A percentile compares a stretch with the other conserved stretches of the same genome.
These are phyloP conservation scores for Pachycephala philippinensis DNA, from an alignment of 2,113 vertebrate genomes.

Conservation along the genomic window DNA sequence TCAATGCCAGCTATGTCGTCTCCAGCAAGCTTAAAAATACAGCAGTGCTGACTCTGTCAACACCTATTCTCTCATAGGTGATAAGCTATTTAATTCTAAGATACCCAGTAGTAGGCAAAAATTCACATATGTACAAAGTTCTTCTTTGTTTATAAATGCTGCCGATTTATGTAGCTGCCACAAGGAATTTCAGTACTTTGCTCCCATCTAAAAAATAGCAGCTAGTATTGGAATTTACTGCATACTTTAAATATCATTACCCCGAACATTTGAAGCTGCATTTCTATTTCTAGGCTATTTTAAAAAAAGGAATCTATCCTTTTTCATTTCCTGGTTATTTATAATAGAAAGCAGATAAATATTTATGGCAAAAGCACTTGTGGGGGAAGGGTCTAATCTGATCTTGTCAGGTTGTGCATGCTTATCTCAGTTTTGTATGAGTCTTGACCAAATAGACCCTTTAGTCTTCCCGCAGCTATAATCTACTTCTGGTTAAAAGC, in stretches of 20 bases:
- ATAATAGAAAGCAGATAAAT: slow-evolving; percentile 59
- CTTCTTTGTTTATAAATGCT: slow-evolving; percentile 5
- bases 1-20: background rate
- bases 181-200: background rate
- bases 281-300: slow-evolving; percentile 3
- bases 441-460: slow-evolving; percentile 61
- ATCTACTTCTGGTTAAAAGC: slow-evolving; percentile 62
- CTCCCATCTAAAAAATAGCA: background rate
- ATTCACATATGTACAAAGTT: slow-evolving; percentile 10
- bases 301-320: background rate
- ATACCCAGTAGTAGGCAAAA: background rate
- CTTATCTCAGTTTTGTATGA: slow-evolving; percentile 60
- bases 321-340: slow-evolving; percentile 47
- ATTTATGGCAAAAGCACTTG: slow-evolving; percentile 50
- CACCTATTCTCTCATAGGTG: slow-evolving; percentile 15
- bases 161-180: background rate
- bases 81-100: background rate
- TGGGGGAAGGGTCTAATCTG: slow-evolving; percentile 58
- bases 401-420: slow-evolving; percentile 59
- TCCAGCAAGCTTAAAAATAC: slow-evolving; percentile 15
- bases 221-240: slow-evolving; percentile 24
- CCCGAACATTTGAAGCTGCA: background rate
- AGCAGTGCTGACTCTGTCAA: background rate
- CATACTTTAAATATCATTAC: background rate
- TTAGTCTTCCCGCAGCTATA: slow-evolving; percentile 47